Evolutionary conservation across 2,113 vertebrate species (phyloP).

Genomic region (Podarcis raffonei): DNA sequence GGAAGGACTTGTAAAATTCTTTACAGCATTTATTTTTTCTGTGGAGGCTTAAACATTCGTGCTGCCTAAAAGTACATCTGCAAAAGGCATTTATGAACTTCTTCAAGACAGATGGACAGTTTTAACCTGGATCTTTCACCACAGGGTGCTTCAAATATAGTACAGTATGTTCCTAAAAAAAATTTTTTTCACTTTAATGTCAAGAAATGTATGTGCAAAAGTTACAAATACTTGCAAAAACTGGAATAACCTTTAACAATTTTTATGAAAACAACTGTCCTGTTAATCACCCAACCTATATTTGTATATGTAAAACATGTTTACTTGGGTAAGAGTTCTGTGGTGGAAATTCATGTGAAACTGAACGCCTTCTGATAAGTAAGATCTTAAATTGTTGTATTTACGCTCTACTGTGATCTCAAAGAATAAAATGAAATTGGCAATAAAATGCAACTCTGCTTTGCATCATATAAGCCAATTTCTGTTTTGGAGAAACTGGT

Average conservation of each 20-base stretch:
- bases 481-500: slow-evolving; percentile 43
- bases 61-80: slow-evolving; percentile 68
- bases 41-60: slow-evolving; percentile 80
- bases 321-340: background rate
- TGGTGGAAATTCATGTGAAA: background rate
- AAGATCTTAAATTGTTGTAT: background rate
- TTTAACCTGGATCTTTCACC: slow-evolving; percentile 71
- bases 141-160: slow-evolving; percentile 66
- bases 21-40: slow-evolving; percentile 79
- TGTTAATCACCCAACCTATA: too few species aligned
- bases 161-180: slow-evolving; percentile 40
- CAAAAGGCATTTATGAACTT: slow-evolving; percentile 77
- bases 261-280: background rate
- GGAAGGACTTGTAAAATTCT: slow-evolving; percentile 77
- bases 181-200: background rate
- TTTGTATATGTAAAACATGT: background rate
- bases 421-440: slow-evolving; percentile 36
- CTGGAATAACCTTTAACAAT: background rate
- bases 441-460: slow-evolving; percentile 43
- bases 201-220: background rate
- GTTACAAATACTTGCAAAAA: background rate
- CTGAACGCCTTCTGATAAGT: background rate
- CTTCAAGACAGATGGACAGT: slow-evolving; percentile 74
- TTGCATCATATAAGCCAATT: slow-evolving; percentile 22
- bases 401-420: slow-evolving; percentile 21